These are phyloP conservation scores for Procavia capensis DNA, from an alignment of 2,113 vertebrate species.

Conservation along the genomic window DNA sequence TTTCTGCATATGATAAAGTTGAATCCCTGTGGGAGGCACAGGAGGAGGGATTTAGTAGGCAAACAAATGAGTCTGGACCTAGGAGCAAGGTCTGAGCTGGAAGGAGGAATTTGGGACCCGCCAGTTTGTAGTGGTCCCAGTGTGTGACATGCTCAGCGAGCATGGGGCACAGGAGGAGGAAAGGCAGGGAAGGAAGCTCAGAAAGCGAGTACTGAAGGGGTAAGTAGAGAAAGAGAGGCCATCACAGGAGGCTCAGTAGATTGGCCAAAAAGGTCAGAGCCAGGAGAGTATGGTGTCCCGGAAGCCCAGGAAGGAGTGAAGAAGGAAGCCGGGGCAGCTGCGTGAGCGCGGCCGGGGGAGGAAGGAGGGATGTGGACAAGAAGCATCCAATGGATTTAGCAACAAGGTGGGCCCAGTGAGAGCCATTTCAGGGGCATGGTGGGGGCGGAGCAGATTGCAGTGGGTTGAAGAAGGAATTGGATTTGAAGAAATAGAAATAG, in stretches of 20 bases:
- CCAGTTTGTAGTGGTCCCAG: not conserved
- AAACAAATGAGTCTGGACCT: not conserved
- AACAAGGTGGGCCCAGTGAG: slow-evolving; percentile 79
- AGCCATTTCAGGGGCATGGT: slow-evolving; percentile 79
- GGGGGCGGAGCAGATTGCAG: slow-evolving; percentile 82
- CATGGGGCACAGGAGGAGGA: not conserved
- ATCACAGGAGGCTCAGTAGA: not conserved
- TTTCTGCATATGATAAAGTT: not conserved
- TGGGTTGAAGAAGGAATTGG: slow-evolving; percentile 78
- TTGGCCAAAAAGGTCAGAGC: not conserved
- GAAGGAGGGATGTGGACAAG: slow-evolving; percentile 62
- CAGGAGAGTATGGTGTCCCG: not conserved
- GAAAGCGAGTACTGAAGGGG: not conserved
- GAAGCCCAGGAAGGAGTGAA: slow-evolving; percentile 8
- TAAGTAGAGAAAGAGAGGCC: not conserved
- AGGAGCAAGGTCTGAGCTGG: not conserved
- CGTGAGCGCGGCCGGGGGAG: slow-evolving; percentile 59
- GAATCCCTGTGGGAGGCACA: not conserved
- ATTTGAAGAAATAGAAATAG: slow-evolving; percentile 75
- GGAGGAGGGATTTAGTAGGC: not conserved
- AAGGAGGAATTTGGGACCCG: not conserved
- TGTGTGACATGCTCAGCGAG: not conserved
- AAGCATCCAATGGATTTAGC: slow-evolving; percentile 80
- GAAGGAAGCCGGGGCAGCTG: slow-evolving; percentile 46
- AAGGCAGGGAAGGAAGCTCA: not conserved